phyloP scores from a whole-genome alignment of 2,797 vertebrate species.

The Spondyliosoma cantharus region DNA sequence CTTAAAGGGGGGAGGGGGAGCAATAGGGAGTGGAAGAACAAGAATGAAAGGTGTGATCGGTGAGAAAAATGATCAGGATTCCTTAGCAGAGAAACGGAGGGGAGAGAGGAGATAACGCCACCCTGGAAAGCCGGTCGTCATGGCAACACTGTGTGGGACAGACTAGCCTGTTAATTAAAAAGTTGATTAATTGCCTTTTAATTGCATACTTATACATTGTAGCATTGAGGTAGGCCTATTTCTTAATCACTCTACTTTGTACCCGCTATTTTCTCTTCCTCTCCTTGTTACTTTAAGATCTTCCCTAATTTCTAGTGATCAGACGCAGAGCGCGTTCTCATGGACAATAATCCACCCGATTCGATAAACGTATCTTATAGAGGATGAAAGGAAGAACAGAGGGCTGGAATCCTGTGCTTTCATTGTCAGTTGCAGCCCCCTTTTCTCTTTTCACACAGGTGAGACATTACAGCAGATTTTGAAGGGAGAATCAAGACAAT shows the following conservation, averaged over 20 bases:
- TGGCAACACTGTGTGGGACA: constrained; percentile 74
- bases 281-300: constrained; percentile 27
- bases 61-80: constrained; percentile 58
- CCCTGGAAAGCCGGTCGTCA: constrained; percentile 67
- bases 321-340: constrained; percentile 29
- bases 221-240: constrained; percentile 56
- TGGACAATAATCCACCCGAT: constrained; percentile 36
- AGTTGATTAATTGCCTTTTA: constrained; percentile 81
- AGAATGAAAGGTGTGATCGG: constrained; percentile 46
- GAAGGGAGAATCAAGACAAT: neutral
- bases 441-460: neutral
- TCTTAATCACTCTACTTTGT: constrained; percentile 59
- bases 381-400: constrained; percentile 23
- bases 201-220: constrained; percentile 71
- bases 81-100: constrained; percentile 25
- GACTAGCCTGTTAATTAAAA: constrained; percentile 76
- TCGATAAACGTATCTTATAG: constrained; percentile 50
- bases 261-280: constrained; percentile 2
- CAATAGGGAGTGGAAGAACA: constrained; percentile 28
- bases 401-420: neutral
- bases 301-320: constrained; percentile 49
- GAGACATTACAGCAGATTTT: constrained; percentile 33
- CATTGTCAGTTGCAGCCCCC: constrained; percentile 23
- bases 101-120: constrained; percentile 47
- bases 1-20: constrained; percentile 15